Base-by-base conservation (phyloP, 1,140 invertebrate species). In the Drepana arcuata region DNA sequence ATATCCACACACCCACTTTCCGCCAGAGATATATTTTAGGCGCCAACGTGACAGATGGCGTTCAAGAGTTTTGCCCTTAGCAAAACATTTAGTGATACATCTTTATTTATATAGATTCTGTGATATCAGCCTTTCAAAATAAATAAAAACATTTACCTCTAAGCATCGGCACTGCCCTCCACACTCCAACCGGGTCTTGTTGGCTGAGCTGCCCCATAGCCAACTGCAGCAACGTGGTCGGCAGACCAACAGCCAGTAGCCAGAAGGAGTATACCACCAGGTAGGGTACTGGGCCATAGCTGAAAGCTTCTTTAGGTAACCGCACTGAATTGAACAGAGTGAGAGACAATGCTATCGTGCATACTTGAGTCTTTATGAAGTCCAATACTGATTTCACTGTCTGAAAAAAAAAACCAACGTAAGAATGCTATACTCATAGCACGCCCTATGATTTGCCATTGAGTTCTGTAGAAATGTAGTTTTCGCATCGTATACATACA, bases 141-240 rank as follows among this genome's bases (percentile, higher is more conserved):
- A n/a, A n/a, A n/a, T n/a, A n/a, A n/a, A n/a, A n/a, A n/a, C 9
- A 26, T 10, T 48, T 34, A 82, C 74, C 78, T 64, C 67, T 66
- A 32, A 82, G 62, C 42, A 82, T 75, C 15, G 78, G 78, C 18
- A 82, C 74, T 14, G 78, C 78, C 32, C 78, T 67, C 78, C 78
- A 82, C 6, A 82, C 72, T 2, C 78, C 78, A 2, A 79, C 61
- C 12, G 78, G 55, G 32, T 82, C 78, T 41, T 82, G 78, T 16
- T 73, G 70, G 16, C 72, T 75, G 10, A 82, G 53, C 44, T 82
- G 74, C 11, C 78, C 78, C 56, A 77, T 74, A 1, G 69, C 58
- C 11, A 82, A 37, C 42, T 82, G 72, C 27, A 82, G 55, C 33
- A 82, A 36, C 4, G 60, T 58, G 0, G 58, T 64, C 14, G 78